Base-by-base conservation (phyloP, 1,140 invertebrate genomes). In the Steinernema khuongi region DNA sequence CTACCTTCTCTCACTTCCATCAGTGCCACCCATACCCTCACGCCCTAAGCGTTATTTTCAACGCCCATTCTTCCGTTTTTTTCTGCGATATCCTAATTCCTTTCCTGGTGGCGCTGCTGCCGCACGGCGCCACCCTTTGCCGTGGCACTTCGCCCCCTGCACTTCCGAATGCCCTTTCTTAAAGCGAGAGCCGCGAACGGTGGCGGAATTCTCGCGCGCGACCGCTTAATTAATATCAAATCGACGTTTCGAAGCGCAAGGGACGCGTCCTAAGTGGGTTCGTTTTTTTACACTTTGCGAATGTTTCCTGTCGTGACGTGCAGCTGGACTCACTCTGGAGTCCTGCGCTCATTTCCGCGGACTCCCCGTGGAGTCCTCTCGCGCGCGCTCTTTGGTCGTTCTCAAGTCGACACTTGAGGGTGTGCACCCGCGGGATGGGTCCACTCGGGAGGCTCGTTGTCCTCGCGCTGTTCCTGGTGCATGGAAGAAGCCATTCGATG, bases 221-320 rank as follows among this genome's bases (percentile, higher is more conserved):
- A 41, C 7, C 50, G 50, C 50, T 60, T 14, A 60, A 60, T 60
- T 60, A 60, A 60, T 60, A 60, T 60, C 50, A 60, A 60, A 60
- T 60, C 50, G 50, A 60, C 50, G 50, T n/a, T n/a, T n/a, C 19
- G 50, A 17, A 26, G 50, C 19, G 50, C 11, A 22, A 4, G 2
- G 50, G 50, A 7, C 14, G 50, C 50, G 50, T 7, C 11, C 36
- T 60, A 60, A 60, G 50, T 60, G 22, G 50, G 50, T 60, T 60
- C 50, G 50, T 60, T 60, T 7, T 60, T 14, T 14, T 14, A 22
- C 7, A 60, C 7, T 41, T 60, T 11, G 26, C 11, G 50, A 7
- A 60, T n/a, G 22, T 41, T 41, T 41, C 14, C 50, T 60, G 14
- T 60, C 50, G 22, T 7, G 36, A n/a, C 36, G 36, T 41, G 36